Conservation (phyloP, 1,140 invertebrate species). For the Penaeus chinensis region DNA sequence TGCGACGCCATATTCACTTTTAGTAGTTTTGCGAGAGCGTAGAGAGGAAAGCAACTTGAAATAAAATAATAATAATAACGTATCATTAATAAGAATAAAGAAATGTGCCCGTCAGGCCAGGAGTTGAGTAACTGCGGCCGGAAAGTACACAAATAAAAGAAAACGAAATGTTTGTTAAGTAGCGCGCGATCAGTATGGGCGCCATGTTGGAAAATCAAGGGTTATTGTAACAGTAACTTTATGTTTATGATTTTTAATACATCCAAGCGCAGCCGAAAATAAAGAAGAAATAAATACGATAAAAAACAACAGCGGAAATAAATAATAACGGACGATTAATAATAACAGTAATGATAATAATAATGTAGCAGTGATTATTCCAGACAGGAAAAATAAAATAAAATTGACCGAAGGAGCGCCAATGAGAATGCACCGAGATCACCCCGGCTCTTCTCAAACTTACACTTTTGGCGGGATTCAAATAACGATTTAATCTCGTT, state of each 20-base stretch:
- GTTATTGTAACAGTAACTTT: no score
- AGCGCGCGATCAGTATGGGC: no score
- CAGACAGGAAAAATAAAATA: neutral
- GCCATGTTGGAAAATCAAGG: no score
- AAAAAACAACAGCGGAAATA: neutral
- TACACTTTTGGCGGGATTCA: constrained; percentile 53
- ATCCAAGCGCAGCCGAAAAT: constrained; percentile 2
- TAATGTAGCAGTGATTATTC: neutral
- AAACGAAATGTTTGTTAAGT: no score
- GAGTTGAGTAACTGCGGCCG: no score
- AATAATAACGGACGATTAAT: neutral
- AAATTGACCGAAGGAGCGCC: neutral
- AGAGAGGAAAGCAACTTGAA: no score
- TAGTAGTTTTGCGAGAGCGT: no score
- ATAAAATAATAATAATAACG: no score
- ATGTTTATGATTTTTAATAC: neutral
- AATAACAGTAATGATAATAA: constrained; percentile 17
- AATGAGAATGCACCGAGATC: constrained; percentile 63
- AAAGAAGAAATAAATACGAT: neutral
- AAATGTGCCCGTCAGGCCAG: no score
- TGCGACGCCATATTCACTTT: no score
- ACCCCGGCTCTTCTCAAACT: constrained; percentile 67
- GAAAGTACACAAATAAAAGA: no score
- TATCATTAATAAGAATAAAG: no score
- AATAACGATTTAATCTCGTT: constrained; percentile 49